A percentile compares a stretch with the other conserved stretches of the same genome.
These are phyloP conservation scores for Paratrypauchen microcephalus DNA, from an alignment of 2,797 vertebrate genomes.

Conservation along the genomic window DNA sequence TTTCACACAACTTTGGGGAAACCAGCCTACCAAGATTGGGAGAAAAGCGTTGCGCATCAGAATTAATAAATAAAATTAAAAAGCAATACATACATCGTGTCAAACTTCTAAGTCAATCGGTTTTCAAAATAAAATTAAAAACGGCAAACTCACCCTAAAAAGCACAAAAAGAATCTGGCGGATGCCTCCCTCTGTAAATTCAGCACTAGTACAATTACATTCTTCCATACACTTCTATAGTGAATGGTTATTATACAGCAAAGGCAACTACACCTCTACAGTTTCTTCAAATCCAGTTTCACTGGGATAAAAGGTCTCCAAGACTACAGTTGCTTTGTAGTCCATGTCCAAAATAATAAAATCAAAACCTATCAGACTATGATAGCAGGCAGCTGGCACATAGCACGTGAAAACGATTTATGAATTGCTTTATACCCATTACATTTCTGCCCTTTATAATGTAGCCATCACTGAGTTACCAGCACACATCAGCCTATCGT, in stretches of 20 bases:
- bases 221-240: slow-evolving; percentile 74
- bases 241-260: slow-evolving; percentile 74
- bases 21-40: slow-evolving; percentile 77
- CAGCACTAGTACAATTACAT: slow-evolving; percentile 73
- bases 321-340: slow-evolving; percentile 61
- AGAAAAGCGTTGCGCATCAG: slow-evolving; percentile 73
- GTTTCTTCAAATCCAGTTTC: slow-evolving; percentile 71
- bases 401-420: slow-evolving; percentile 66
- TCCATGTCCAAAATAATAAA: slow-evolving; percentile 53
- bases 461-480: slow-evolving; percentile 58
- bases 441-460: slow-evolving; percentile 63
- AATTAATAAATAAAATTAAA: slow-evolving; percentile 80
- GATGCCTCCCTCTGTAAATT: slow-evolving; percentile 59
- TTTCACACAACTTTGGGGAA: slow-evolving; percentile 82
- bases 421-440: slow-evolving; percentile 48
- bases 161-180: slow-evolving; percentile 67
- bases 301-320: slow-evolving; percentile 56
- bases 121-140: slow-evolving; percentile 37
- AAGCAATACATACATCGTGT: slow-evolving; percentile 79
- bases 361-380: slow-evolving; percentile 63
- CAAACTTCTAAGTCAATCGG: slow-evolving; percentile 75
- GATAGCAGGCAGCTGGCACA: slow-evolving; percentile 72
- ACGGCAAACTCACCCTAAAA: slow-evolving; percentile 73
- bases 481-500: slow-evolving; percentile 50
- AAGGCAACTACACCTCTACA: slow-evolving; percentile 73